Evolutionary conservation across 2,888 invertebrate genomes (phyloP), one percentile per base, ranked within the genome.

Genomic region (Zaprionus bogoriensis): DNA sequence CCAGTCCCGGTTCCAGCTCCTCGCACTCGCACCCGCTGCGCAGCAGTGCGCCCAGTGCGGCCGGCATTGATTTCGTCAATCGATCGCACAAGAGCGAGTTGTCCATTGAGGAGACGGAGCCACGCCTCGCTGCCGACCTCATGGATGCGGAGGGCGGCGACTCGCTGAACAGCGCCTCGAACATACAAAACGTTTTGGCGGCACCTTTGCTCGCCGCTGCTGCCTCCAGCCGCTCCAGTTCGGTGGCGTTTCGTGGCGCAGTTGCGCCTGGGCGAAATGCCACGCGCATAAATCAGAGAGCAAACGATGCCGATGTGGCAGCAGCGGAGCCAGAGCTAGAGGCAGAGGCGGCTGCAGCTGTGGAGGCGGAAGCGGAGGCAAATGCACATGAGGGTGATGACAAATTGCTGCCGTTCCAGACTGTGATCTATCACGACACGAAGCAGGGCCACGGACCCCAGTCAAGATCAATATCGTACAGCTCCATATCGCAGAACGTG

Each of bases 71-170:
- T 27, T 89, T 89, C 52, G 88, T 89, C 22, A 89, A 93, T 28
- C 92, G 92, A 57, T 92, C 92, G 1, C 93, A 92, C 73, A 92
- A 92, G 78, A 93, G 92, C 77, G 93, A 93, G 60, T 92, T 93
- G 66, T 92, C 92, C 51, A 92, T 93, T 3, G 93, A 93, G 77
- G 93, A 93, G 87, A 90, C 90, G 2, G 92, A 92, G 48, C 93
- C 93, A 3, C 70, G 79, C 7, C 91, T 92, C 52, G 93, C 92
- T 36, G 79, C 76, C 7, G 83, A 84, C 23, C 75, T 67, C 22
- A 70, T 84, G 69, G 85, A 87, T 9, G 65, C 39, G 46, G 74
- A 78, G 7, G 60, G 73, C 22, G 60, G 73, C 22, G 90, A 90
- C 50, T 88, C 90, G 6, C 68, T 80, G 42, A 89, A 88, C 63